Conservation (phyloP, 2,888 invertebrate genomes). For the Silvanus unidentatus region DNA sequence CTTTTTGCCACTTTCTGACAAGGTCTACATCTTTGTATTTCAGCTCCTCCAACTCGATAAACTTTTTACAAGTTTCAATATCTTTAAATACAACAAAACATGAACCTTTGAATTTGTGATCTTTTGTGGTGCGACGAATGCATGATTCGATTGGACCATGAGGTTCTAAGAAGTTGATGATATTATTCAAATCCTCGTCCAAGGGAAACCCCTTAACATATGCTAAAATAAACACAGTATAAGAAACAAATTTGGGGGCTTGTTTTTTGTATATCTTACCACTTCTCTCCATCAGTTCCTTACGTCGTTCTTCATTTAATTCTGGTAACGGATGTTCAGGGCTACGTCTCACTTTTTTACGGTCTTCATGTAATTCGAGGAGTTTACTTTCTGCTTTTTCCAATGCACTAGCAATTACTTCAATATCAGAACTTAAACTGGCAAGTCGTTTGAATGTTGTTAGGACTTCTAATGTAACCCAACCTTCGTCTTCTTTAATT, state of each 20-base stretch:
- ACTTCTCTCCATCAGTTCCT: slow-evolving; percentile 68
- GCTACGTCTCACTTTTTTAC: slow-evolving; percentile 62
- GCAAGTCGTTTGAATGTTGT: slow-evolving; percentile 84
- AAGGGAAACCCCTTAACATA: slow-evolving; percentile 85
- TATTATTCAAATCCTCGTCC: slow-evolving; percentile 57
- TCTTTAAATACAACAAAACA: slow-evolving; percentile 83
- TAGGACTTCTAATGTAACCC: slow-evolving; percentile 82
- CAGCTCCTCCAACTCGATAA: slow-evolving; percentile 58
- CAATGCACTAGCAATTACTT: slow-evolving; percentile 68
- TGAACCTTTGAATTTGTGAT: slow-evolving; percentile 80
- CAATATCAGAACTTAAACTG: slow-evolving; percentile 60
- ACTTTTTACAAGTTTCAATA: slow-evolving; percentile 73
- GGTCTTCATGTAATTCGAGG: slow-evolving; percentile 60
- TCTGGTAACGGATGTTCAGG: slow-evolving; percentile 74
- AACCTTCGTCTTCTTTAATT: slow-evolving; percentile 78
- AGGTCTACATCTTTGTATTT: slow-evolving; percentile 66
- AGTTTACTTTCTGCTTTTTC: slow-evolving; percentile 67
- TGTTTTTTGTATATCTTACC: slow-evolving; percentile 29
- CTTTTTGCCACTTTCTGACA: slow-evolving; percentile 63
- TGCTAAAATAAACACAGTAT: slow-evolving; percentile 41
- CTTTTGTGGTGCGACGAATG: slow-evolving; percentile 56
- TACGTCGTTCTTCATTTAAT: slow-evolving; percentile 76
- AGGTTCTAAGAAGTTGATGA: slow-evolving; percentile 67
- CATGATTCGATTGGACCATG: slow-evolving; percentile 62
- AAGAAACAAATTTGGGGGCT: not conserved